Base-by-base conservation (phyloP, 2,113 vertebrate species). In the Anoplopoma fimbria region DNA sequence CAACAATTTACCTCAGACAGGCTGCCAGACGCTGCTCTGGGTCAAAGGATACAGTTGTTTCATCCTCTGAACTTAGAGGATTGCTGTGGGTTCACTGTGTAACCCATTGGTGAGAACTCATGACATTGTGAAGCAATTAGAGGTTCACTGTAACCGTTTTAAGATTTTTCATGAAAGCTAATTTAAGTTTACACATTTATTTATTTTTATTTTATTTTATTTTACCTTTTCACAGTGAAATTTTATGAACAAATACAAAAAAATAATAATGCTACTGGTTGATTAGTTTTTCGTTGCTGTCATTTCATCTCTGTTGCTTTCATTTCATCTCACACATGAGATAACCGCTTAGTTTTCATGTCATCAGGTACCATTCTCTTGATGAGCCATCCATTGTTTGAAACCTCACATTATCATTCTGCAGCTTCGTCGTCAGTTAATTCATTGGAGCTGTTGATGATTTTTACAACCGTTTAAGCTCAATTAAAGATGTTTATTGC, bases 391-490 rank as follows among this genome's bases (percentile, higher is more conserved):
- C 62, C 73, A 68, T 84, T 85, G 78, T 89, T 88, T 86, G 82
- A 92, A 81, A 68, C 69, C 38, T 68, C 80, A 91, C 80, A 89
- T 90, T 87, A 84, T 86, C 75, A 87, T 89, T 81, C 82, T 62
- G 68, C 33, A 9, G 62, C 76, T 81, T 75, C 58, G 9, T 63
- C 69, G 51, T 87, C 86, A 75, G 81, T 84, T 63, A 75, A 86
- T 89, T 89, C 83, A 86, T 7, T 81, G 76, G 78, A 89, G 89
- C 83, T 89, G 85, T 69, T 85, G 85, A 91, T 92, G 88, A 80
- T 82, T 77, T 94, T 93, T 89, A 90, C 84, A 88, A 89, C 85
- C 89, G 89, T 92, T 93, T 93, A 94, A 89, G 87, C 82, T 82
- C 90, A 93, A 91, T 94, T 91, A 93, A 92, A 87, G 72, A 79